These are phyloP conservation scores for Hipparchia sbordonii DNA, from an alignment of 2,888 invertebrate species.

Conservation along the genomic window DNA sequence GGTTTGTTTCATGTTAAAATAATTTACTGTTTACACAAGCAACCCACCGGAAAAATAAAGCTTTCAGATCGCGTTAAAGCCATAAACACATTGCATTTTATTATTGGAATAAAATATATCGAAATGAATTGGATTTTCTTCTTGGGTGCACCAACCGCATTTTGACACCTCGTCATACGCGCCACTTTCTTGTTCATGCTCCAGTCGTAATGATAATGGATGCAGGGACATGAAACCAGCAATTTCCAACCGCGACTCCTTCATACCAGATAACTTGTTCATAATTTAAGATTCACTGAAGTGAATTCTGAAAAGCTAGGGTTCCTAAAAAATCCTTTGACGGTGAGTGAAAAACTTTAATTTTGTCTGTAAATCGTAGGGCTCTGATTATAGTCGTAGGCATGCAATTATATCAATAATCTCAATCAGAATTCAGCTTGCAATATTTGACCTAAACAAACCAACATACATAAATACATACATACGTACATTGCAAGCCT, in stretches of 20 bases:
- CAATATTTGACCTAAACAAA: no score
- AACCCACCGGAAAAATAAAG: background rate
- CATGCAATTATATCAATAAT: background rate
- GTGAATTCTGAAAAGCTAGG: constrained; percentile 57
- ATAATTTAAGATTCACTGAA: constrained; percentile 50
- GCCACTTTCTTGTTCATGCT: constrained; percentile 70
- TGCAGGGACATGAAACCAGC: constrained; percentile 65
- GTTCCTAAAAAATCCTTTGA: constrained; percentile 9
- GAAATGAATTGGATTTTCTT: constrained; percentile 57
- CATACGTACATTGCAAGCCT: no score
- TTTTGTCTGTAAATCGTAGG: constrained; percentile 1
- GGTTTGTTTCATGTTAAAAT: background rate
- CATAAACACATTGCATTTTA: background rate
- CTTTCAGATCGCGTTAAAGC: background rate
- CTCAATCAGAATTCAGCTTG: no score
- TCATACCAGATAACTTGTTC: constrained; percentile 65
- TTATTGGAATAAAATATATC: constrained; percentile 46
- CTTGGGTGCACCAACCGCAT: constrained; percentile 51
- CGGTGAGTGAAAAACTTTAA: constrained; percentile 12
- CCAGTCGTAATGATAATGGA: constrained; percentile 67
- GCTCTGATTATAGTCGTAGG: background rate
- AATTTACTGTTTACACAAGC: background rate
- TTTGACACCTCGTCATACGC: constrained; percentile 56
- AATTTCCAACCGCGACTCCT: constrained; percentile 66
- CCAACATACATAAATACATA: no score